Base-by-base conservation (phyloP, 2,797 vertebrate genomes). In the Leptoclinus maculatus region DNA sequence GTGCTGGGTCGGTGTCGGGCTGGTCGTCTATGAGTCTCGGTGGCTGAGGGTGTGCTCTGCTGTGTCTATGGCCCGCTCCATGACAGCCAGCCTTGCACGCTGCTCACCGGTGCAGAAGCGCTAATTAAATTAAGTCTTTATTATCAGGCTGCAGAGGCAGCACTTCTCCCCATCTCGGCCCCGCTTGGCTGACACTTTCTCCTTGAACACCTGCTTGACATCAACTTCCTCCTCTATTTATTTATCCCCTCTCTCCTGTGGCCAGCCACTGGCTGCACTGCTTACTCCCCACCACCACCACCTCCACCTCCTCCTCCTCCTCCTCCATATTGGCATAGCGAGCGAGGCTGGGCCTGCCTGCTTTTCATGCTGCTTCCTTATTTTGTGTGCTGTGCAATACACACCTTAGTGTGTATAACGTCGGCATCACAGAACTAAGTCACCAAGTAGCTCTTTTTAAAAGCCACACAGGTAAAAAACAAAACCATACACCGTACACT, bases 111-210 rank as follows among this genome's bases (percentile, higher is more conserved):
- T 93, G 94, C 94, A 95, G 93, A 95, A 95, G 94, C 89, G 83
- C 93, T 95, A 95, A 96, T 95, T 95, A 92, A 96, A 95, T 96
- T 95, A 96, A 95, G 94, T 94, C 93, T 95, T 95, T 96, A 95
- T 95, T 95, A 95, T 94, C 89, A 89, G 92, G 92, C 93, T 95
- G 94, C 94, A 94, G 93, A 93, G 93, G 93, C 94, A 94, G 94
- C 94, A 95, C 90, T 95, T 95, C 94, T 95, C 89, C 89, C 88
- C 89, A 92, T 93, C 92, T 92, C 90, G 86, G 91, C 88, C 93
- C 83, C 83, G 90, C 92, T 94, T 95, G 95, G 94, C 95, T 95
- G 94, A 95, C 94, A 95, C 93, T 95, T 95, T 95, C 95, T 95
- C 95, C 95, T 96, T 95, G 94, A 95, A 95, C 93, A 95, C 94